These are phyloP conservation scores for Caenorhabditis sp. DNA, from an alignment of 2,888 invertebrate species.

Conservation along the genomic window DNA sequence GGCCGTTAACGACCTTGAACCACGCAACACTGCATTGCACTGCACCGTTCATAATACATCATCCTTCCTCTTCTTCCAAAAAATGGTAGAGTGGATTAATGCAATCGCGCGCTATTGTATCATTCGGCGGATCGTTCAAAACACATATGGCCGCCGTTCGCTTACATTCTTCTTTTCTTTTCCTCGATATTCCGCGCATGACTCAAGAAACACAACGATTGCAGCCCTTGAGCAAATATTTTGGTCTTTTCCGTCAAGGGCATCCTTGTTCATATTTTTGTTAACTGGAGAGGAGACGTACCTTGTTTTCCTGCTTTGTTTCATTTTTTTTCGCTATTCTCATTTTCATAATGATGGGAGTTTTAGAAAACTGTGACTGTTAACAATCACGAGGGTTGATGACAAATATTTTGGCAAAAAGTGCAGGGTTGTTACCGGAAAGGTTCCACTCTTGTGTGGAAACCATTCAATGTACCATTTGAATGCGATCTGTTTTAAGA, in stretches of 20 bases:
- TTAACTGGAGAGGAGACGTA: not conserved
- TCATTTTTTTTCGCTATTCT: not conserved
- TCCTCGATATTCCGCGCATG: not conserved
- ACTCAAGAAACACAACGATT: constrained; percentile 23
- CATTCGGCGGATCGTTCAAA: constrained; percentile 22
- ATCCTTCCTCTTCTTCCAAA: no score
- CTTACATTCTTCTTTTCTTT: not conserved
- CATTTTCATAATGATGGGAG: not conserved
- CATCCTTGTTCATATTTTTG: not conserved
- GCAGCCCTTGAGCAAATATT: constrained; percentile 48
- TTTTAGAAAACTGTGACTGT: not conserved
- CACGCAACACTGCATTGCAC: no score
- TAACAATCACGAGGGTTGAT: no score
- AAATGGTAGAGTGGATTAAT: no score
- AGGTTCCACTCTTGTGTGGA: no score
- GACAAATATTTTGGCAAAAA: no score
- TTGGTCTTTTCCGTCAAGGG: constrained; percentile 5
- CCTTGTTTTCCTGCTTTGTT: not conserved
- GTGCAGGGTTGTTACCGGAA: no score
- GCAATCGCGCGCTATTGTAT: constrained; percentile 33
- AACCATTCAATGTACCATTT: no score
- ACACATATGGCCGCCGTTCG: not conserved
- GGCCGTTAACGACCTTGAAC: no score
- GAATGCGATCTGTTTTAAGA: no score
- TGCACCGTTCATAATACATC: no score